Percentiles rank a stretch among this genome's conserved stretches.
Evolutionary conservation across 1,140 invertebrate species (phyloP).

Genomic region (Orius insidiosus): DNA sequence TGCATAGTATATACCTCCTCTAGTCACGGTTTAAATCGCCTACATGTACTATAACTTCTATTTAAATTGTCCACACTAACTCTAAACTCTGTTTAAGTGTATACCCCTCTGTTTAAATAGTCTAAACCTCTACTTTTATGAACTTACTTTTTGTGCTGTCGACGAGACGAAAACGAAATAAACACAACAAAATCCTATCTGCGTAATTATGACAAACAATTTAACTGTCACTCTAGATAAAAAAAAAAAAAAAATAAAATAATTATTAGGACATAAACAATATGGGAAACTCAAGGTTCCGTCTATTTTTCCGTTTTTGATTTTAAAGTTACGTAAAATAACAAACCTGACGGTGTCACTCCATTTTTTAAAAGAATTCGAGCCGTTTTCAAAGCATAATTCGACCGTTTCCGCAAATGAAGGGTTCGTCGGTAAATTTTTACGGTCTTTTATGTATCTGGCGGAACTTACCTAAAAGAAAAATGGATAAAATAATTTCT

Average conservation of each 20-base stretch:
- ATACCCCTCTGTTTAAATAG: too few relatives aligned
- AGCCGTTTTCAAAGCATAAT: constrained; percentile 15
- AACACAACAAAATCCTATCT: constrained; percentile 94
- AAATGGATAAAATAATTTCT: too few relatives aligned
- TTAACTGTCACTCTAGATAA: constrained; percentile 38
- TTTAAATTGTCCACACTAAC: too few relatives aligned
- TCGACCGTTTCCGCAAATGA: constrained; percentile 16
- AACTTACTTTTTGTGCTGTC: constrained; percentile 18
- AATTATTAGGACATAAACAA: not conserved
- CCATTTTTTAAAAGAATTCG: constrained; percentile 12
- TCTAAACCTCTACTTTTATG: not conserved
- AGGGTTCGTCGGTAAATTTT: constrained; percentile 10
- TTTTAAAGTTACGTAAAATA: not conserved
- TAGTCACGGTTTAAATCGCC: too few relatives aligned
- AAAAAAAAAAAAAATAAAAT: constrained; percentile 1
- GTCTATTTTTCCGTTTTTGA: not conserved
- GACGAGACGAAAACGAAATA: constrained; percentile 83
- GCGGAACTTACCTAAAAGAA: constrained; percentile 15
- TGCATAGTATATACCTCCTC: too few relatives aligned
- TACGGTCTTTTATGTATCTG: constrained; percentile 8
- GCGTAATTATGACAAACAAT: constrained; percentile 76
- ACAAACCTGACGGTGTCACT: constrained; percentile 13
- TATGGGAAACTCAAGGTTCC: not conserved
- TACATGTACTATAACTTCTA: too few relatives aligned
- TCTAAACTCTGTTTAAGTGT: not conserved